Evolutionary conservation across 2,888 invertebrate species (phyloP).

Genomic region (Ptilodon capucinus): DNA sequence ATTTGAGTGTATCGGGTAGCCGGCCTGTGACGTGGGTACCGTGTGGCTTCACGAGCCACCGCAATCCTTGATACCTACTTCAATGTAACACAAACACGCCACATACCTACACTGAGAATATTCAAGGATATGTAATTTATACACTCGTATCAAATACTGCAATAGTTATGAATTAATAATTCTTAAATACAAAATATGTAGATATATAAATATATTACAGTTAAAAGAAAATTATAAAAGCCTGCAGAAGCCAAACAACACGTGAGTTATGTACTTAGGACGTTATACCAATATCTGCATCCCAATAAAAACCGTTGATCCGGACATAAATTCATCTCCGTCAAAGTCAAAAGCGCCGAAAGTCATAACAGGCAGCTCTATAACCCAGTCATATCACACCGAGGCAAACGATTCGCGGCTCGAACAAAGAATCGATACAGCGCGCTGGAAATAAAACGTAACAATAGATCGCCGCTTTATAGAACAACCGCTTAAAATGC

Average conservation of each 20-base stretch:
- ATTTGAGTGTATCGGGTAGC: constrained; percentile 69
- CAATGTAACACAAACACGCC: constrained; percentile 19
- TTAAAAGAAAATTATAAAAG: too few relatives aligned
- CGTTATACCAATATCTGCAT: neutral
- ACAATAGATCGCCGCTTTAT: constrained; percentile 64
- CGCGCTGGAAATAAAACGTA: constrained; percentile 68
- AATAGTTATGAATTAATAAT: neutral
- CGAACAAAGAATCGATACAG: constrained; percentile 59
- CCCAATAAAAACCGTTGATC: constrained; percentile 1
- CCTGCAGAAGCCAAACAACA: neutral
- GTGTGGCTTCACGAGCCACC: constrained; percentile 68
- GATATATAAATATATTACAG: too few relatives aligned
- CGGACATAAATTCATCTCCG: neutral
- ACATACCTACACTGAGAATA: constrained; percentile 15
- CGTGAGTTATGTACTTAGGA: neutral
- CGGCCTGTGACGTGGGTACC: constrained; percentile 46
- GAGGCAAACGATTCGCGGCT: constrained; percentile 6
- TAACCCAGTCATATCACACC: constrained; percentile 12
- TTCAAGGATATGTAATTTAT: constrained; percentile 11
- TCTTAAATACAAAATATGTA: too few relatives aligned
- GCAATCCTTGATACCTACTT: constrained; percentile 44
- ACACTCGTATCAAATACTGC: too few relatives aligned
- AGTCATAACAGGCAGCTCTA: constrained; percentile 18
- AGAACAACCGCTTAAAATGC: constrained; percentile 77
- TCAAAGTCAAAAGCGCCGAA: constrained; percentile 4